A percentile compares a stretch with the other conserved stretches of the same genome.
These are phyloP conservation scores for Calcarius lapponicus DNA, from an alignment of 2,797 vertebrate genomes.

Conservation along the genomic window DNA sequence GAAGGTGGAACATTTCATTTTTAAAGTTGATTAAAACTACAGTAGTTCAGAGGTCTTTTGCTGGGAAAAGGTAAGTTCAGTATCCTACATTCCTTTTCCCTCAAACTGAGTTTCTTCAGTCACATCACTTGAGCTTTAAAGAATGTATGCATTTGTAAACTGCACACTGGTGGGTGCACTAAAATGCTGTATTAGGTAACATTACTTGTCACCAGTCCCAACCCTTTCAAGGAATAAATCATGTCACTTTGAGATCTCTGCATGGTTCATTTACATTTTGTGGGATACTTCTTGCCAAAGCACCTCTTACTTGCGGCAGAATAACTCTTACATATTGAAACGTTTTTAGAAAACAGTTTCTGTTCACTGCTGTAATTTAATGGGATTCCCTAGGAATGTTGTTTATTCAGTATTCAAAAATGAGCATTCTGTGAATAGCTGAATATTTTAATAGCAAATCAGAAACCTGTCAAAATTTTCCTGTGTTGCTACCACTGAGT, in stretches of 20 bases:
- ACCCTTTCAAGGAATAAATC: background rate
- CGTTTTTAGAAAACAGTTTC: background rate
- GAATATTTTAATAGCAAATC: background rate
- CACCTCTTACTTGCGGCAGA: background rate
- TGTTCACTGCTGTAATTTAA: background rate
- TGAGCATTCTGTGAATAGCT: background rate
- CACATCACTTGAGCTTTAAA: background rate
- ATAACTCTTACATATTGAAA: background rate
- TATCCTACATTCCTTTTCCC: background rate
- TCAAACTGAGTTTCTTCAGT: background rate
- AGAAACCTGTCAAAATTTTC: background rate
- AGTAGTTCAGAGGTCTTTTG: background rate
- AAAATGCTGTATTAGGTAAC: background rate
- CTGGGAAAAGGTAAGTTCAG: background rate
- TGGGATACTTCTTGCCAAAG: background rate
- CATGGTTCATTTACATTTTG: background rate
- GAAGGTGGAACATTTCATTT: background rate
- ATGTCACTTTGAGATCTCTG: background rate
- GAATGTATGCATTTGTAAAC: background rate
- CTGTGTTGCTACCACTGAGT: background rate
- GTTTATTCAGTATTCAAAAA: background rate
- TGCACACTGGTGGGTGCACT: background rate
- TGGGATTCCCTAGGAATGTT: background rate
- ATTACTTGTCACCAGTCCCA: background rate
- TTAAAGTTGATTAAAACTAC: background rate